Base-by-base conservation (phyloP, 2,797 vertebrate genomes). In the Poeciliopsis paucimaculata region DNA sequence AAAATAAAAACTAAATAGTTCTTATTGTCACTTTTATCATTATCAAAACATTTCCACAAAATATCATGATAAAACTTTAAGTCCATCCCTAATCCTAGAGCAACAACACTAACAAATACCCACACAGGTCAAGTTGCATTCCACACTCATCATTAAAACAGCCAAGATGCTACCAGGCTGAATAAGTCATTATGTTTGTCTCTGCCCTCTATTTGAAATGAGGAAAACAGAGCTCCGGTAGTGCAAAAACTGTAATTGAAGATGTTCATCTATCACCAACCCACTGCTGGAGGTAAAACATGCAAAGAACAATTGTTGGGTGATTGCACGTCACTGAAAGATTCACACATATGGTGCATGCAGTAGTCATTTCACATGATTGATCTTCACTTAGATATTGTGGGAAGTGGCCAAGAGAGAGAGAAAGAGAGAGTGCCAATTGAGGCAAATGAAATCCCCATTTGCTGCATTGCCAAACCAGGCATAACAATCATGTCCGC, bases 381-480 rank as follows among this genome's bases (percentile, higher is more conserved):
- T 82, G 85, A 86, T 64, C 77, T 77, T 82, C 57, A 75, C 80
- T 87, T 83, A 76, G 78, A 82, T 89, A 82, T 75, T 62, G 45
- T 45, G 78, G 31, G 60, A 85, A 57, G 53, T 12, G 11, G 28
- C 76, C 55, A 31, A 57, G 46, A 85, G 72, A 79, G 20, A 76
- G 64, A 23, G 36, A 49, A 2, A 51, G 49, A 51, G 20, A 55
- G 23, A 77, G 36, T 12, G 36, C 60, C 76, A 74, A 72, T 78
- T 81, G 66, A 78, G 76, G 73, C 72, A 80, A 89, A 89, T 77
- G 45, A 86, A 88, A 89, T 88, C 76, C 79, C 78, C 51, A 76
- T 72, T 43, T 5, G 8, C 77, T 64, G 49, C 83, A 79, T 28
- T 72, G 60, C 36, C 73, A 75, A 76, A 81, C 82, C 47, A 78